Evolutionary conservation across 23 tunicate species (phyloP), one percentile per base, ranked within the genome.

Genomic region (Oikopleura dioica): DNA sequence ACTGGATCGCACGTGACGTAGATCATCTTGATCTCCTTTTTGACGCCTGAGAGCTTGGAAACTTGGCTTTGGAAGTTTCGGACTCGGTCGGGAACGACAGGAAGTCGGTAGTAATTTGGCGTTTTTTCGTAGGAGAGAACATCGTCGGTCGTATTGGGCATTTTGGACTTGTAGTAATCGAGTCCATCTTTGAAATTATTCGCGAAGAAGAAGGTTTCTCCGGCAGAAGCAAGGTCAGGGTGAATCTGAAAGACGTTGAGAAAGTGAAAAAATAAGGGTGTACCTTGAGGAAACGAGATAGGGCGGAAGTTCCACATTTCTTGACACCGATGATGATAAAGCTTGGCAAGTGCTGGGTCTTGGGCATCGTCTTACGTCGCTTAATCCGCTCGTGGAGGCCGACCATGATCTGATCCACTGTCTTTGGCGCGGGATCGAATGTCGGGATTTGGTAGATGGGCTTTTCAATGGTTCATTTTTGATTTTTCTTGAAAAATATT

Each of bases 31-130:
- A 63, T 63, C 33, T 23, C 26, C 26, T 31, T 23, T n/a, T n/a
- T n/a, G n/a, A n/a, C n/a, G n/a, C n/a, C n/a, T n/a, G n/a, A n/a
- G n/a, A n/a, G n/a, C n/a, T n/a, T n/a, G n/a, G n/a, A n/a, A n/a
- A n/a, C n/a, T n/a, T n/a, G n/a, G n/a, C n/a, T n/a, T 23, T 63
- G 16, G 26, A 63, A 63, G 33, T 63, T 63, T 63, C 72, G 29
- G 33, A 63, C 26, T 24, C 72, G 29, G 26, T 63, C 72, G 4
- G 72, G 72, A 21, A 63, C 72, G 33, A 63, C 72, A 2, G 72
- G 72, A 21, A 63, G 72, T 63, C 72, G 72, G 26, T 63, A 63
- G 26, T 63, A 63, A 63, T 63, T 63, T 28, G 72, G 72, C 72
- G 72, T 63, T 31, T 63, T 63, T 63, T 63, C 72, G 26, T 16